Base-by-base conservation (phyloP, 2,888 invertebrate species). In the Mellilla xanthometata region DNA sequence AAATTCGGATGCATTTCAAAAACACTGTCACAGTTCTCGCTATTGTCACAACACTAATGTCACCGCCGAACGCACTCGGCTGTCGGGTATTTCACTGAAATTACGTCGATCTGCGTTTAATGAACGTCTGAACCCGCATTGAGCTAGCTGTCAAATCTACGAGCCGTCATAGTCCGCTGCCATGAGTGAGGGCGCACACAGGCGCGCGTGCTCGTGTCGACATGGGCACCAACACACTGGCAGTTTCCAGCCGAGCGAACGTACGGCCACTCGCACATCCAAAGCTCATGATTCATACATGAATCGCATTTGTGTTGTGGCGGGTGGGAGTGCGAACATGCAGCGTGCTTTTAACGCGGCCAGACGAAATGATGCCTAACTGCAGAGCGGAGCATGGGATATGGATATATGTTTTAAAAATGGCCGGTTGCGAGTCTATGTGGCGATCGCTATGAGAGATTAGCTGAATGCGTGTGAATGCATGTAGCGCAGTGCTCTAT, bases 101-200 rank as follows among this genome's bases (percentile, higher is more conserved):
- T 85, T 82, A 85, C 77, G 76, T 80, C 80, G 79, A 78, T 75
- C 76, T 76, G 73, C 77, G 83, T 84, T 72, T 87, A 86, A 87
- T 86, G 81, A 83, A 89, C 89, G 89, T 89, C 88, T 89, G 88
- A 81, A 79, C 89, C 86, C 85, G 88, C 88, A 88, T 90, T 90
- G 88, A 89, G 88, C 88, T 88, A 90, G 90, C 90, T 90, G 90
- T 90, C 90, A 90, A 90, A 89, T 90, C 90, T 90, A 90, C 90
- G 88, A 82, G 81, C 89, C 90, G 90, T 90, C 90, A 90, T 90
- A 88, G 89, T 85, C 85, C 76, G 88, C 82, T 87, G 89, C 86
- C 86, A 89, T 88, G 88, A 88, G 86, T 83, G 81, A 54, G 79
- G 76, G 71, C 86, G 76, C 90, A 82, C 88, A 86, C 88, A 85